Conservation (phyloP, 2,113 vertebrate species). For the Platichthys stellatus region DNA sequence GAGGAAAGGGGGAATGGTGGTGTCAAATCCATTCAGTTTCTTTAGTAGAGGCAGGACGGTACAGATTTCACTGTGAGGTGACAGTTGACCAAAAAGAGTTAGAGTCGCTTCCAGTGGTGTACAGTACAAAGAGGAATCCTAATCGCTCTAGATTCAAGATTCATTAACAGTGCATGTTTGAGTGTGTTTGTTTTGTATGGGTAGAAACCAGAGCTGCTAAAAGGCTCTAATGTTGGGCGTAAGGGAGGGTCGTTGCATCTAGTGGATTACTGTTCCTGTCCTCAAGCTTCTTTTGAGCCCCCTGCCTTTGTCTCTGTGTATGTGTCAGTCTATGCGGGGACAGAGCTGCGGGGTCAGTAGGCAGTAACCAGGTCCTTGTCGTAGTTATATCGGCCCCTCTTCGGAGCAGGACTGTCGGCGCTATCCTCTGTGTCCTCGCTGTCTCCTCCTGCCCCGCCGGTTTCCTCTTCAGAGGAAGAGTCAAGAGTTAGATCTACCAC, state of each 20-base stretch:
- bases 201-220: conserved; percentile 60
- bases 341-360: conserved; percentile 86
- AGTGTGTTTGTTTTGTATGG: conserved; percentile 58
- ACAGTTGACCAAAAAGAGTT: conserved; percentile 48
- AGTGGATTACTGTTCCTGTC: conserved; percentile 69
- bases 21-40: conserved; percentile 58
- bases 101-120: conserved; percentile 64
- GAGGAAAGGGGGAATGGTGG: conserved; percentile 17
- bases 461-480: conserved; percentile 92
- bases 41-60: conserved; percentile 60
- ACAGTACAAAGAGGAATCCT: conserved; percentile 70
- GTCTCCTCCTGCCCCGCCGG: conserved; percentile 86
- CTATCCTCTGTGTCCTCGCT: conserved; percentile 95
- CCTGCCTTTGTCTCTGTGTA: conserved; percentile 60
- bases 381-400: conserved; percentile 91
- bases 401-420: conserved; percentile 89
- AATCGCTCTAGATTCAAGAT: conserved; percentile 54
- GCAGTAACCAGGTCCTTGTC: conserved; percentile 97
- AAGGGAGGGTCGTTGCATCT: conserved; percentile 60
- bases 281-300: conserved; percentile 60
- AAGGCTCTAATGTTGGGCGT: conserved; percentile 68
- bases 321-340: conserved; percentile 72
- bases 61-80: conserved; percentile 64
- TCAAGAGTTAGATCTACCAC: conserved; percentile 98
- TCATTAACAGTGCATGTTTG: conserved; percentile 66